phyloP scores from a whole-genome alignment of 2,888 invertebrate genomes.

The Drosophila sordidula region DNA sequence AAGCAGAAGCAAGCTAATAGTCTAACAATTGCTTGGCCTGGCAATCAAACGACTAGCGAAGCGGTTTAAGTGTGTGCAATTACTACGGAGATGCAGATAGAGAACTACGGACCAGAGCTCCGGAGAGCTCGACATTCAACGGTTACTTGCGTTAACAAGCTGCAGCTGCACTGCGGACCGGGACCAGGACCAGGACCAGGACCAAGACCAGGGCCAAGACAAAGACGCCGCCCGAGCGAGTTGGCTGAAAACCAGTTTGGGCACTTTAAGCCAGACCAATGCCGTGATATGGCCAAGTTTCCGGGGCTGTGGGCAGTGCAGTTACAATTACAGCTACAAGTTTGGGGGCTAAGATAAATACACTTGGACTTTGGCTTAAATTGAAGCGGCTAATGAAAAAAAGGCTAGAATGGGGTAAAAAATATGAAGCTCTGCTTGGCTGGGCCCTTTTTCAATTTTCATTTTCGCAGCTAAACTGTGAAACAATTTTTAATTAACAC shows the following conservation, averaged over 20 bases:
- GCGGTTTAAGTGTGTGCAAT: slow-evolving; percentile 79
- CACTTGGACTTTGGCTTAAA: slow-evolving; percentile 70
- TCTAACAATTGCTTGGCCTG: slow-evolving; percentile 70
- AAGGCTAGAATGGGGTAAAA: slow-evolving; percentile 26
- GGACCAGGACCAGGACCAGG: background rate
- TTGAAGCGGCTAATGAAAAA: slow-evolving; percentile 75
- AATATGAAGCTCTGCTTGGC: slow-evolving; percentile 56
- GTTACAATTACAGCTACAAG: slow-evolving; percentile 65
- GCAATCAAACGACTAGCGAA: slow-evolving; percentile 70
- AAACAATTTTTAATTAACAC: slow-evolving; percentile 84
- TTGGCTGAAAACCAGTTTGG: slow-evolving; percentile 19
- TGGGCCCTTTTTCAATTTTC: slow-evolving; percentile 81
- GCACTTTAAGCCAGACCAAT: slow-evolving; percentile 25
- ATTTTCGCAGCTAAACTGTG: slow-evolving; percentile 83
- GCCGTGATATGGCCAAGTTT: slow-evolving; percentile 61
- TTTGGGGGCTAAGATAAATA: slow-evolving; percentile 77
- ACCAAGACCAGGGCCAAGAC: slow-evolving; percentile 32
- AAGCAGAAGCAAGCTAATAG: slow-evolving; percentile 63
- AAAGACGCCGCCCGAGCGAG: slow-evolving; percentile 27
- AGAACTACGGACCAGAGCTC: slow-evolving; percentile 15
- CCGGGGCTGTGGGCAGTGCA: slow-evolving; percentile 41
- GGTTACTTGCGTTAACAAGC: slow-evolving; percentile 58
- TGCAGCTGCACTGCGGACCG: slow-evolving; percentile 33
- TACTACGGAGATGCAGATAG: slow-evolving; percentile 71
- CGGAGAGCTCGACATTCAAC: slow-evolving; percentile 32